phyloP scores from a whole-genome alignment of 2,113 vertebrate species.

The Pygoscelis adeliae region DNA sequence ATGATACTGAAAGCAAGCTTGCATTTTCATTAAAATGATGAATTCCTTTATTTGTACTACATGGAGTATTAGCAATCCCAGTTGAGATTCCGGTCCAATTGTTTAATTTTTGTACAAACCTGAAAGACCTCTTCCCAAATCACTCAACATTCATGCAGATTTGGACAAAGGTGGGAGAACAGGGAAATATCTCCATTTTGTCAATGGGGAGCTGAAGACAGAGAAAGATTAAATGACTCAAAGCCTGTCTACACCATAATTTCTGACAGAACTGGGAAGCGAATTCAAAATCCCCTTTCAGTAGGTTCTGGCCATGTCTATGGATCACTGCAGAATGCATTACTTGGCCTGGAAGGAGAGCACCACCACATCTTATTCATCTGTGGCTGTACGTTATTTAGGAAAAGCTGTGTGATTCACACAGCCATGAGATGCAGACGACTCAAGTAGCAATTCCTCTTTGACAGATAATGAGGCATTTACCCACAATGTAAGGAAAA shows the following conservation, averaged over 20 bases:
- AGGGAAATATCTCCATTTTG: background rate
- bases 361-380: rapidly evolving
- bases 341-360: background rate
- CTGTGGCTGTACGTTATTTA: background rate
- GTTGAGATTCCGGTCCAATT: background rate
- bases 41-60: background rate
- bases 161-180: background rate
- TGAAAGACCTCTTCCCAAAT: background rate
- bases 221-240: background rate
- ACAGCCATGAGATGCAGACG: background rate
- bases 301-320: rapidly evolving
- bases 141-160: background rate
- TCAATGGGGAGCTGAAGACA: background rate
- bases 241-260: rapidly evolving
- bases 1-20: background rate
- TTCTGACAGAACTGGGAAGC: background rate
- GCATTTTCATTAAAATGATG: background rate
- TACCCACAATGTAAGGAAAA: background rate
- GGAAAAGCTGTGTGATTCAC: background rate
- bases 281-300: background rate
- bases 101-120: background rate
- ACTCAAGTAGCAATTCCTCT: background rate
- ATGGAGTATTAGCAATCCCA: rapidly evolving
- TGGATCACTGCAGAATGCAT: background rate
- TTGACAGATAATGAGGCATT: rapidly evolving